Base-by-base conservation (phyloP, 2,888 invertebrate genomes). In the Nymphalis urticae region DNA sequence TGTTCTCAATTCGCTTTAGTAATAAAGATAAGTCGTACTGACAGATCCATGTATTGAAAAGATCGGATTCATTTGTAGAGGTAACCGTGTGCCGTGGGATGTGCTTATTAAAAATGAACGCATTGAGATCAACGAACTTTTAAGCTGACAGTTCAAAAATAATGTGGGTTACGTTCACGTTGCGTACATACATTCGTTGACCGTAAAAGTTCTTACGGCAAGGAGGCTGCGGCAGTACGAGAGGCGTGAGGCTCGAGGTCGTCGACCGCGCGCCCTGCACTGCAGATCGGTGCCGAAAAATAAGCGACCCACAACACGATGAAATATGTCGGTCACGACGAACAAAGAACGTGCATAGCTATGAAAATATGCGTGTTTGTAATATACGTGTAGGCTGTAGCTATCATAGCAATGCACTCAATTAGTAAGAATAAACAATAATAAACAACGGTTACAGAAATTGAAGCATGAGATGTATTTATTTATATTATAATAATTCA, bases 121-220 rank as follows among this genome's bases (percentile, higher is more conserved):
- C 79, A 80, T 77, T 76, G 87, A 83, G 92, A 85, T 87, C 92
- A 89, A 87, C 85, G 92, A 91, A 89, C 92, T 86, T 85, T 84
- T 80, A 81, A 88, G 89, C 91, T 90, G 90, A 90, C 92, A 90
- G 90, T 89, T 90, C 89, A 90, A 92, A 92, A 91, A 90, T 91
- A 88, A 92, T 91, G 90, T 92, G 85, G 92, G 92, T 91, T 92
- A 92, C 91, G 92, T 88, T 92, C 90, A 89, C 87, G 90, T 89
- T 84, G 90, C 89, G 90, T 78, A 76, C 86, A 89, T 90, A 90
- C 90, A 89, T 88, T 89, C 85, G 86, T 85, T 86, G 90, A 85
- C 90, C 90, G 91, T 91, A 90, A 90, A 90, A 89, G 90, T 88
- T 90, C 87, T 90, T 90, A 90, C 88, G 85, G 87, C 80, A 82